Percentiles rank a stretch among this genome's conserved stretches.
Evolutionary conservation across 1,140 invertebrate species (phyloP).

Genomic region (Brachionus calyciflorus): DNA sequence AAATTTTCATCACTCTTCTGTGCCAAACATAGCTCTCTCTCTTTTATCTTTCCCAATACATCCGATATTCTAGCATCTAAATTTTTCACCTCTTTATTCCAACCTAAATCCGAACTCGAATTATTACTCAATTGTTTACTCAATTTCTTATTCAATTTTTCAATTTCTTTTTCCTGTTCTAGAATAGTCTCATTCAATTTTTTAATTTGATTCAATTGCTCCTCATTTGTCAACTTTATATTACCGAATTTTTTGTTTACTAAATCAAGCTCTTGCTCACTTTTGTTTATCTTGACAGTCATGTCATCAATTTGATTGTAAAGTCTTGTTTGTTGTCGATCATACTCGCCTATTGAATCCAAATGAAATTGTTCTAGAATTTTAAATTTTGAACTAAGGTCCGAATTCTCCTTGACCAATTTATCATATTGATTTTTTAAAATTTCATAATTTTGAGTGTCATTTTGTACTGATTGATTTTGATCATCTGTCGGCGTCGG

Average conservation of each 20-base stretch:
- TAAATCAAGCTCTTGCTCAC: not conserved
- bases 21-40: not conserved
- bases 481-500: not conserved
- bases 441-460: not conserved
- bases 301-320: not conserved
- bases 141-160: conserved; percentile 7
- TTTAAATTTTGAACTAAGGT: conserved; percentile 16
- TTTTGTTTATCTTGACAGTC: not conserved
- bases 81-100: conserved; percentile 23
- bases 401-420: conserved; percentile 1
- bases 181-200: conserved; percentile 3
- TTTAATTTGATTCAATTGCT: not conserved
- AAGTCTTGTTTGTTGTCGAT: not conserved
- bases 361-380: conserved; percentile 35
- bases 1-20: not conserved
- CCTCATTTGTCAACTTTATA: not conserved
- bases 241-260: not conserved
- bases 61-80: not conserved
- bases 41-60: conserved; percentile 13
- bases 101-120: not conserved
- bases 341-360: not conserved
- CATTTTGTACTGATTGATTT: not conserved
- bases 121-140: not conserved
- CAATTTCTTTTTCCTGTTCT: conserved; percentile 25
- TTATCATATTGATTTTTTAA: not conserved